Base-by-base conservation (phyloP, 2,113 vertebrate genomes). In the Vombatus ursinus region DNA sequence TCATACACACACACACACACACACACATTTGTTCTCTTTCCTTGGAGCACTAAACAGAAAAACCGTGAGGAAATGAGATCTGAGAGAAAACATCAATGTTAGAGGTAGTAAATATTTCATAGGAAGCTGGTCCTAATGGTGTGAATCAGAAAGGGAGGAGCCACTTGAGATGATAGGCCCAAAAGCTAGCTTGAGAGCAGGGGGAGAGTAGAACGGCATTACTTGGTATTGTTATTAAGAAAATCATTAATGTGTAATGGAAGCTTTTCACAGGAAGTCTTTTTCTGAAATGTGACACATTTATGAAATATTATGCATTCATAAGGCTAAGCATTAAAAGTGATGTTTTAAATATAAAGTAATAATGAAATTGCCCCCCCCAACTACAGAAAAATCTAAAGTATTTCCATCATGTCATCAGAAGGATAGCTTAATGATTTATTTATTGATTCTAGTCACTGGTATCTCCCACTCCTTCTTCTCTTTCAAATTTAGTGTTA, bases 261-360 rank as follows among this genome's bases (percentile, higher is more conserved):
- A 84, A 25, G 24, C 94, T 97, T 96, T 89, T 51, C 47, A 24
- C 28, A 84, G 93, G 54, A 61, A 61, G 14, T 84, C 77, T 84
- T 5, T 49, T 2, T 95, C 54, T 49, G 91, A 95, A 91, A 48
- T 3, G 14, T 84, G 16, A 51, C 52, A 77, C 47, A 23, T 90
- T 51, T 90, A 77, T 95, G 54, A 95, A 94, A 94, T 92, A 44
- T 28, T 50, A 94, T 90, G 93, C 91, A 91, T 93, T 44, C 8
- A 28, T 53, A 68, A 92, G 49, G 10, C 53, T 37, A 89, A 92
- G 49, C 54, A 95, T 77, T 94, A 37, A 92, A 92, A 94, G 50
- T 7, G 48, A 50, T 90, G 37, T 94, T 94, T 84, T 95, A 44
- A 89, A 96, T 94, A 90, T 50, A 93, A 68, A 68, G 51, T 92